phyloP scores from a whole-genome alignment of 2,888 invertebrate species.

The Amphipoea lucens region DNA sequence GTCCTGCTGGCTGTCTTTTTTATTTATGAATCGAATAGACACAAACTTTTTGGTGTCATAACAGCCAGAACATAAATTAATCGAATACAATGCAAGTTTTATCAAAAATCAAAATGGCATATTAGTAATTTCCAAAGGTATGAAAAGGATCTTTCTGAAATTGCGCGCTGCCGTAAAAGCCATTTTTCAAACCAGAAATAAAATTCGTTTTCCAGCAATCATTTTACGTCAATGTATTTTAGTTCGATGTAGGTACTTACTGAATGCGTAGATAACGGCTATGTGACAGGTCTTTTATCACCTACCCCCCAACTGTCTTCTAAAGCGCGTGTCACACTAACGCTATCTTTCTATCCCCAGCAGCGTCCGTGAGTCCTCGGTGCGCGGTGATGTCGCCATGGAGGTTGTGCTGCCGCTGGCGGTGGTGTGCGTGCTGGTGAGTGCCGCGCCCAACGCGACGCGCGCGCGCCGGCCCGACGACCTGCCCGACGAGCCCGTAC shows the following conservation, averaged over 20 bases:
- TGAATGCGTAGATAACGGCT: not conserved
- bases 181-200: not conserved
- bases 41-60: not conserved
- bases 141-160: no score
- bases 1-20: not conserved
- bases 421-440: conserved; percentile 86
- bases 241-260: not conserved
- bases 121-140: no score
- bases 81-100: no score
- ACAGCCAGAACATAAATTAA: not conserved
- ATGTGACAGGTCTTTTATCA: not conserved
- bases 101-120: no score
- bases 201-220: not conserved
- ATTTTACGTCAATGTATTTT: not conserved
- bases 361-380: conserved; percentile 60
- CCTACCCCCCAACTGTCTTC: not conserved
- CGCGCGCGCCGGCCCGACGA: conserved; percentile 79
- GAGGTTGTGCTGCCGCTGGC: conserved; percentile 85
- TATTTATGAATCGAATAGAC: not conserved
- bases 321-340: not conserved
- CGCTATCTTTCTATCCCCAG: not conserved
- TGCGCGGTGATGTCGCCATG: conserved; percentile 89
- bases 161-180: not conserved
- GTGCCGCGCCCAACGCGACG: conserved; percentile 82
- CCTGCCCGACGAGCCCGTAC: conserved; percentile 74